Evolutionary conservation across 2,113 vertebrate species (phyloP).

Genomic region (Corythornis cristatus): DNA sequence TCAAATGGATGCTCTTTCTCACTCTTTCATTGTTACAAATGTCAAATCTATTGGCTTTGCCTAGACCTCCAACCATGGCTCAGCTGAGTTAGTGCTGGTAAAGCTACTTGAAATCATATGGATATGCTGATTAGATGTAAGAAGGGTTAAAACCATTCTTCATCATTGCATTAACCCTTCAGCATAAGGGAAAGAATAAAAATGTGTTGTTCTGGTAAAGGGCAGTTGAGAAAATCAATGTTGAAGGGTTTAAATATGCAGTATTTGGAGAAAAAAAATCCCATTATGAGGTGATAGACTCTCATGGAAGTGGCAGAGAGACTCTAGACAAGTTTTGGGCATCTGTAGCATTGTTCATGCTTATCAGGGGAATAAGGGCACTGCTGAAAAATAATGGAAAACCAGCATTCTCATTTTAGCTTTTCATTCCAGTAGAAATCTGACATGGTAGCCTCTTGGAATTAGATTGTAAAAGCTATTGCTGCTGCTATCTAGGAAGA

Average conservation of each 20-base stretch:
- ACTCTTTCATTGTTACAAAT: background rate
- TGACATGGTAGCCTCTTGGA: background rate
- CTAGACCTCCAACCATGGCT: background rate
- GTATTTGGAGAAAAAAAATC: background rate
- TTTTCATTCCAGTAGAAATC: conserved; percentile 5
- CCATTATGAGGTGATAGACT: background rate
- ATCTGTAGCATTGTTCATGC: background rate
- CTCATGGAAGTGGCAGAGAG: background rate
- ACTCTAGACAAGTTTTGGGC: background rate
- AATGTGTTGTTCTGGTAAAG: background rate
- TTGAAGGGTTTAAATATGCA: background rate
- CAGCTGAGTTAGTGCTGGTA: background rate
- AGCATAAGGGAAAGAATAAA: background rate
- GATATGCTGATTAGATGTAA: background rate
- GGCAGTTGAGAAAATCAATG: background rate
- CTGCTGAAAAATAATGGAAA: background rate
- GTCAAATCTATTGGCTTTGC: background rate
- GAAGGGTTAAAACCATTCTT: background rate
- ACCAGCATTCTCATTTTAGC: background rate
- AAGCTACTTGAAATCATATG: background rate
- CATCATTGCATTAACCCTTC: background rate
- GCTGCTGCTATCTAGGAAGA: background rate
- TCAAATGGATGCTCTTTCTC: background rate
- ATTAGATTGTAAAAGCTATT: background rate
- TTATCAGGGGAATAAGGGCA: background rate